Evolutionary conservation across 2,888 invertebrate genomes (phyloP).

Genomic region (Drosophila infuscata): DNA sequence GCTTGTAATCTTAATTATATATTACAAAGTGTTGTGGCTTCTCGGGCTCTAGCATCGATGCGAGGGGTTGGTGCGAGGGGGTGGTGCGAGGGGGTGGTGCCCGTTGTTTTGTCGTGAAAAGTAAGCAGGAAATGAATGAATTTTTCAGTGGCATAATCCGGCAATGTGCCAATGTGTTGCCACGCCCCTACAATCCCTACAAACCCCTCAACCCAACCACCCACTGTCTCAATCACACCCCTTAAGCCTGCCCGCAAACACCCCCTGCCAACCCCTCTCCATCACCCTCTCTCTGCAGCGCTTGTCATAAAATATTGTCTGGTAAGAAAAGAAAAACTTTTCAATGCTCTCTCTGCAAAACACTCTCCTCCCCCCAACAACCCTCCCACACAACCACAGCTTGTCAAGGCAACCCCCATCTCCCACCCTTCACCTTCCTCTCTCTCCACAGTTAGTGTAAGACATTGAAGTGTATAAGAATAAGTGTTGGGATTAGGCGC

Average conservation of each 20-base stretch:
- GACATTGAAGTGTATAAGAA: slow-evolving; percentile 80
- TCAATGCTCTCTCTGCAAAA: slow-evolving; percentile 50
- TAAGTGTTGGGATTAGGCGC: slow-evolving; percentile 81
- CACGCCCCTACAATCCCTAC: slow-evolving; percentile 31
- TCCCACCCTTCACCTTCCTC: not conserved
- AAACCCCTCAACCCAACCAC: slow-evolving; percentile 12
- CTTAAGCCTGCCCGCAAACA: not conserved
- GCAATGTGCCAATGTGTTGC: slow-evolving; percentile 76
- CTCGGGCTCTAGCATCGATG: not conserved
- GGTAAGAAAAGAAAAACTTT: slow-evolving; percentile 79
- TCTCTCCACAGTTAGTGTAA: slow-evolving; percentile 59
- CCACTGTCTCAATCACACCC: slow-evolving; percentile 20
- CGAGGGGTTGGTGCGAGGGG: not conserved
- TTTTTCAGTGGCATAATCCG: slow-evolving; percentile 79
- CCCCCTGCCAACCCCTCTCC: not conserved
- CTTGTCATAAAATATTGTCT: slow-evolving; percentile 81
- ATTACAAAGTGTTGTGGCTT: slow-evolving; percentile 75
- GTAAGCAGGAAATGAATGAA: slow-evolving; percentile 78
- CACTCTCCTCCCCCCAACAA: not conserved
- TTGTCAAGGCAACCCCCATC: slow-evolving; percentile 1
- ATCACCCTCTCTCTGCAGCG: slow-evolving; percentile 24
- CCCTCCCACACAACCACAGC: slow-evolving; percentile 8
- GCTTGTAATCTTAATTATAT: slow-evolving; percentile 81
- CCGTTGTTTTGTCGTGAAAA: slow-evolving; percentile 57
- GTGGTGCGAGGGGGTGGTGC: not conserved